Evolutionary conservation across 2,797 vertebrate genomes (phyloP), one percentile per base, ranked within the genome.

Genomic region (Falco cherrug): DNA sequence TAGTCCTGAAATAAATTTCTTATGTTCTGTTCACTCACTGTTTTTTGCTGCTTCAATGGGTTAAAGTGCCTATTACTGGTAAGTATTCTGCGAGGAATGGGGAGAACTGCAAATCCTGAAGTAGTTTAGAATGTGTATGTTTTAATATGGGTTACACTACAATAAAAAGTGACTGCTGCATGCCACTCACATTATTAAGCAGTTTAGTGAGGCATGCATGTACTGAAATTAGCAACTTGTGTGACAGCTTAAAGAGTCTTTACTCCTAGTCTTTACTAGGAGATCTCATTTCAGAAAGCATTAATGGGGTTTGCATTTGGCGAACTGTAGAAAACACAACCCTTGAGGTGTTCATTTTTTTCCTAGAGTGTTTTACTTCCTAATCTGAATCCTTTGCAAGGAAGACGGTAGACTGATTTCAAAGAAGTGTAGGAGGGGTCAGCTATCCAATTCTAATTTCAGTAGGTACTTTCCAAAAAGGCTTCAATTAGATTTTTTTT

Each of bases 1-100:
- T 41, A 89, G 59, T 75, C 84, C 92, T 97, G 82, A 97, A 96
- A 96, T 97, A 89, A 96, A 95, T 95, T 90, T 96, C 94, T 97
- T 93, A 87, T 95, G 73, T 97, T 97, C 97, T 98, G 87, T 97
- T 97, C 97, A 91, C 68, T 97, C 64, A 83, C 94, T 97, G 96
- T 98, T 97, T 98, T 98, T 98, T 98, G 98, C 98, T 99, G 98
- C 99, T 98, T 97, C 97, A 92, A 97, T 97, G 97, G 98, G 96
- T 97, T 98, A 97, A 98, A 99, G 99, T 99, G 97, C 99, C 99
- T 96, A 99, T 99, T 98, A 99, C 99, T 95, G 99, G 99, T 99
- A 98, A 99, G 99, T 99, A 95, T 96, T 78, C 94, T 84, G 41
- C 35, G 39, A 96, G 89, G 73, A 93, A 84, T 45, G 70, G 91